Conservation (phyloP, 1,140 invertebrate species). For the Drosophila tristis region DNA sequence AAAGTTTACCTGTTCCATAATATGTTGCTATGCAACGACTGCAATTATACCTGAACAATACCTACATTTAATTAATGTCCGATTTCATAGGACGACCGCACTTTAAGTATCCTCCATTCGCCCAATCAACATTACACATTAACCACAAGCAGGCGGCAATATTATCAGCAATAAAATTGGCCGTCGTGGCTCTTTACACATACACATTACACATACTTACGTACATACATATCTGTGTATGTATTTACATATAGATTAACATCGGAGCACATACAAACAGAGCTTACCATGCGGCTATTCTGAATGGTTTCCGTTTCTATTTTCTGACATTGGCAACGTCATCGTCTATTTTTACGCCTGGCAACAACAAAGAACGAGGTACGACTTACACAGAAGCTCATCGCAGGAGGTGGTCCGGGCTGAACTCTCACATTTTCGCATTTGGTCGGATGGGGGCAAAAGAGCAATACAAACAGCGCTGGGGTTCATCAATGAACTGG, state of each 20-base stretch:
- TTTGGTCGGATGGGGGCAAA: slow-evolving; percentile 33
- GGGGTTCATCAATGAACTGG: slow-evolving; percentile 58
- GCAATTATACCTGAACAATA: too few relatives aligned
- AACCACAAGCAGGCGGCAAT: not conserved
- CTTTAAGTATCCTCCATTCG: too few relatives aligned
- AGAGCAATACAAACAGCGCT: slow-evolving; percentile 50
- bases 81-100: not conserved
- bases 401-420: slow-evolving; percentile 8
- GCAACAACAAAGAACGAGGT: slow-evolving; percentile 23
- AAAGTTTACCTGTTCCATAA: too few relatives aligned
- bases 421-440: slow-evolving; percentile 51
- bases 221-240: not conserved
- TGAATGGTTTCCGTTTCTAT: slow-evolving; percentile 19
- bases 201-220: too few relatives aligned
- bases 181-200: too few relatives aligned
- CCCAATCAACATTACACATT: not conserved
- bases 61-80: too few relatives aligned
- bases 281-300: not conserved
- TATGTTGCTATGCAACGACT: too few relatives aligned
- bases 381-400: slow-evolving; percentile 14
- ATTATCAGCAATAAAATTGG: not conserved
- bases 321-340: slow-evolving; percentile 34
- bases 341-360: slow-evolving; percentile 48
- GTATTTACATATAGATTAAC: not conserved
- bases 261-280: not conserved